Evolutionary conservation across 2,888 invertebrate species (phyloP), one percentile per base, ranked within the genome.

Genomic region (Hofmannophila pseudospretella): DNA sequence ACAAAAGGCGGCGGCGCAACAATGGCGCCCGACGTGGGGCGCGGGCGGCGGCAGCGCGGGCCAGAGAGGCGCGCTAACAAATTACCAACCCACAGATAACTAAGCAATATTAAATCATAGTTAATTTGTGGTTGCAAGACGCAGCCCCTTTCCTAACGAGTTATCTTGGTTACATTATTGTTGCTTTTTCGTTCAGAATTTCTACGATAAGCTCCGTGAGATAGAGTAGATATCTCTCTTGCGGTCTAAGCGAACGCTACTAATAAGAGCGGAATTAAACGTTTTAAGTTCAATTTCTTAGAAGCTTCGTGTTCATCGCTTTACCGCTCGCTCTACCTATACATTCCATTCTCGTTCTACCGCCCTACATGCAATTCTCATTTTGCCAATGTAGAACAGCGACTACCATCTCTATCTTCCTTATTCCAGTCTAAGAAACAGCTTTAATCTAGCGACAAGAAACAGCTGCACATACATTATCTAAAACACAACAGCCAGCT

Each of bases 91-190:
- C 77, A 58, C 78, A 84, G 85, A 86, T 86, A 86, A 84, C 84
- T 85, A 82, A 80, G 82, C 81, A 82, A 84, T 86, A 85, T 85
- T 85, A 85, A 86, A 85, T 86, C 85, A 84, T 81, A 84, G 80
- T 81, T n/a, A 85, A 85, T 86, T 85, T 85, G 82, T 81, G 81
- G 78, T 67, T 67, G 73, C 75, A 74, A 74, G 70, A 73, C 79
- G 67, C 67, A 69, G 67, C 67, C 76, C 74, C 73, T 67, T 73
- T 70, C 56, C 55, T 60, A 60, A 58, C 62, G 63, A 67, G 63
- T 70, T 72, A 80, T 80, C 76, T 73, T 61, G 53, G 51, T 56
- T 58, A 65, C 62, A 64, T 68, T 66, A 65, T 67, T 63, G 54
- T 57, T 55, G 46, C 44, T 54, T 63, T 67, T 67, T 67, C 63